Conservation (phyloP, 2,888 invertebrate genomes). For the Leptinotarsa tumamoca region DNA sequence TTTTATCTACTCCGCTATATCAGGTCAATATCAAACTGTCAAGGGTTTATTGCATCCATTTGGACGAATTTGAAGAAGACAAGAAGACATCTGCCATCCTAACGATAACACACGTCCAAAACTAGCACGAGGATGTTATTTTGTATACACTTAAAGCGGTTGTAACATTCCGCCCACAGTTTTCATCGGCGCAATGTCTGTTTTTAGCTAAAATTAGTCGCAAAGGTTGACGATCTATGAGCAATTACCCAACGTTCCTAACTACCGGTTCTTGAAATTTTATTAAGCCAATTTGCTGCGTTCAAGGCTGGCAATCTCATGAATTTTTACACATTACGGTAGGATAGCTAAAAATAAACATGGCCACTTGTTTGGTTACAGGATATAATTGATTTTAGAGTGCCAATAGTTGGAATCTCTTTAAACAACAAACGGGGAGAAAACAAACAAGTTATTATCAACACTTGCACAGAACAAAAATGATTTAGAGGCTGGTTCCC, state of each 20-base stretch:
- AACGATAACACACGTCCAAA: neutral
- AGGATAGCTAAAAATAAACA: neutral
- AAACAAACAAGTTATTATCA: too few species aligned
- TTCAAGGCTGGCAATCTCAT: neutral
- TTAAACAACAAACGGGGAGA: too few species aligned
- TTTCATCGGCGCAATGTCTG: neutral
- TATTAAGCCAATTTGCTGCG: neutral
- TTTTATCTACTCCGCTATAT: neutral
- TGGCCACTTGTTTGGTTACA: neutral
- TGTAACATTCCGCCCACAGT: neutral
- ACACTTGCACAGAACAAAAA: too few species aligned
- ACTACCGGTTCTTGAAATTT: neutral
- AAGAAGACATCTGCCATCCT: slow-evolving; percentile 2
- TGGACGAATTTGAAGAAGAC: neutral
- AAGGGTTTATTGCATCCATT: neutral
- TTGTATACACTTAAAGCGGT: neutral
- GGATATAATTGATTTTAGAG: too few species aligned
- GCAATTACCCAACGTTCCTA: neutral
- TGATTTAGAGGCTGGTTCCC: too few species aligned
- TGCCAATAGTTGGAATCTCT: too few species aligned
- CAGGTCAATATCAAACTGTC: neutral
- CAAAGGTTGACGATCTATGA: slow-evolving; percentile 12
- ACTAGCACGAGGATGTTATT: slow-evolving; percentile 5
- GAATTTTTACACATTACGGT: neutral
- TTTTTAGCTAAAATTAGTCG: slow-evolving; percentile 5